These are phyloP conservation scores for Sepiola atlantica DNA, from an alignment of 2,888 invertebrate species.

Conservation along the genomic window DNA sequence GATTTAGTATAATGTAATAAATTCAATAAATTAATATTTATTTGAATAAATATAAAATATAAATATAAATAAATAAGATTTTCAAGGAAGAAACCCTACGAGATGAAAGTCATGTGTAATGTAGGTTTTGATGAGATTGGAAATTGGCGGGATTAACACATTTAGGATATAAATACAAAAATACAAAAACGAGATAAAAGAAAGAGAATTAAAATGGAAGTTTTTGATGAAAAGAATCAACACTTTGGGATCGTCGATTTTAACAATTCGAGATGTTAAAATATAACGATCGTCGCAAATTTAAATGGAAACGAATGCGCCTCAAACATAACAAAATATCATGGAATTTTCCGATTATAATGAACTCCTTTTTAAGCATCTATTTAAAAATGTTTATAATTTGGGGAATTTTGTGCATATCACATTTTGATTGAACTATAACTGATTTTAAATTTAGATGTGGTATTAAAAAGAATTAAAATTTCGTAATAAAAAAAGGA, in stretches of 20 bases:
- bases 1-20: background rate
- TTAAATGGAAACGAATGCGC: too few relatives aligned
- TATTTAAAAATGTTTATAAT: too few relatives aligned
- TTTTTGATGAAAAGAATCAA: background rate
- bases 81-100: background rate
- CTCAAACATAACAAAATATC: too few relatives aligned
- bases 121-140: background rate
- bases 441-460: too few relatives aligned
- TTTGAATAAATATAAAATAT: background rate
- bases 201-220: background rate
- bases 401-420: too few relatives aligned
- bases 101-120: background rate
- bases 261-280: background rate
- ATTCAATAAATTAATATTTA: constrained; percentile 15
- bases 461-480: too few relatives aligned
- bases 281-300: too few relatives aligned
- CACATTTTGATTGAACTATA: too few relatives aligned
- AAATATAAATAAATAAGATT: constrained; percentile 8
- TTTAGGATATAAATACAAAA: background rate
- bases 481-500: too few relatives aligned
- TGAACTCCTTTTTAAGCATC: too few relatives aligned
- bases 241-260: background rate
- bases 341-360: too few relatives aligned
- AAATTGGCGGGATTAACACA: background rate
- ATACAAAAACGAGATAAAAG: background rate